Conservation (phyloP, 2,113 vertebrate species). For the Nematolebias whitei region DNA sequence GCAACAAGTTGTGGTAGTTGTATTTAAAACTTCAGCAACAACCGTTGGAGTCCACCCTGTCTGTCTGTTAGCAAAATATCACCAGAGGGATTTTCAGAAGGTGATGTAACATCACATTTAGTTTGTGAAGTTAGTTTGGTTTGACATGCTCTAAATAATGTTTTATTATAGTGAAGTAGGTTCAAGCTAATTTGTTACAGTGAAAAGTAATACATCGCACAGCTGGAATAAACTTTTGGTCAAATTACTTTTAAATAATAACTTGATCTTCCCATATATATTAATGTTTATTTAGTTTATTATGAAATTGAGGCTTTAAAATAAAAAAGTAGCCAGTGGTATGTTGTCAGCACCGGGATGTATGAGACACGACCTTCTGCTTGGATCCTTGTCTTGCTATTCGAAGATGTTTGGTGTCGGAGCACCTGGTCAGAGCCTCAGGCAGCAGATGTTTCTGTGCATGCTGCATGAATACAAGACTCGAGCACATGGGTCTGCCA, state of each 20-base stretch:
- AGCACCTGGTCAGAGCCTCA: slow-evolving; percentile 64
- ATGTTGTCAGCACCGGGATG: slow-evolving; percentile 22
- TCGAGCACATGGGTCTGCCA: slow-evolving; percentile 58
- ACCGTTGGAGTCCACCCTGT: too few relatives aligned
- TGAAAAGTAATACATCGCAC: too few relatives aligned
- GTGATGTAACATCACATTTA: too few relatives aligned
- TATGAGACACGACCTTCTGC: slow-evolving; percentile 18
- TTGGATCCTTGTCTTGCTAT: slow-evolving; percentile 42
- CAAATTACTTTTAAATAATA: slow-evolving; percentile 20
- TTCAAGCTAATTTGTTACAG: background rate
- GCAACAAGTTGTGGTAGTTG: too few relatives aligned
- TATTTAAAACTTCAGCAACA: too few relatives aligned
- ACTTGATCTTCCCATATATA: slow-evolving; percentile 6
- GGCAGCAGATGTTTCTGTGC: slow-evolving; percentile 54
- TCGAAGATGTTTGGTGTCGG: slow-evolving; percentile 47
- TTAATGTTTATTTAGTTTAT: background rate
- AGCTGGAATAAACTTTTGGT: too few relatives aligned
- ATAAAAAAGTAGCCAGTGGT: slow-evolving; percentile 35
- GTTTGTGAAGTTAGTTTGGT: too few relatives aligned
- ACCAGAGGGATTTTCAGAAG: too few relatives aligned
- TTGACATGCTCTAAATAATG: too few relatives aligned
- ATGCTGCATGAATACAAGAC: slow-evolving; percentile 55
- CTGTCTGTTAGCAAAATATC: too few relatives aligned
- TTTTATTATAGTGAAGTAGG: background rate
- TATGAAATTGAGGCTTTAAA: slow-evolving; percentile 17